Percentiles rank a stretch among this genome's conserved stretches.
Evolutionary conservation across 2,113 vertebrate genomes (phyloP).

Genomic region (Falco punctatus): DNA sequence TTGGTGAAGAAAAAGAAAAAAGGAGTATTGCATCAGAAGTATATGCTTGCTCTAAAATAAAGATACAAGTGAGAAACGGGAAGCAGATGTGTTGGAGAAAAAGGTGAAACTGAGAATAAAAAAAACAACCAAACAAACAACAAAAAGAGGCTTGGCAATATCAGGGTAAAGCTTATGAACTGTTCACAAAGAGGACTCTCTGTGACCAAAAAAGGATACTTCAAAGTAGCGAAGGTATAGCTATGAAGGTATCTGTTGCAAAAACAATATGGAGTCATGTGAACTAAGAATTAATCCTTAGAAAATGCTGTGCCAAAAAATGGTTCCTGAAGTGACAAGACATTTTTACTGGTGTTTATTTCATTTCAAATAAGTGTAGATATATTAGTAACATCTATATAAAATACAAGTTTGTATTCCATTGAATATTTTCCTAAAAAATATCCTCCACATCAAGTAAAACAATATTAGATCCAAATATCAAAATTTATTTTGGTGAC

Average conservation of each 20-base stretch:
- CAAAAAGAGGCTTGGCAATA: background rate
- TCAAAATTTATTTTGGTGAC: background rate
- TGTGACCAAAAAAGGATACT: background rate
- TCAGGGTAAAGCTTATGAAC: background rate
- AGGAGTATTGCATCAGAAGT: background rate
- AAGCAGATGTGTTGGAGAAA: background rate
- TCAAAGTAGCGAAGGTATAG: background rate
- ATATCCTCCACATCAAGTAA: background rate
- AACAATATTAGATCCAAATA: background rate
- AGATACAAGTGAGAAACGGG: background rate
- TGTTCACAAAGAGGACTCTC: background rate
- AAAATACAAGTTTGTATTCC: background rate
- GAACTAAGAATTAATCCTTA: background rate
- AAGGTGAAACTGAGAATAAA: background rate
- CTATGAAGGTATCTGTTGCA: background rate
- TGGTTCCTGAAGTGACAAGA: background rate
- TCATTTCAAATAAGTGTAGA: background rate
- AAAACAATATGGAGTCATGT: background rate
- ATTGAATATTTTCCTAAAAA: background rate
- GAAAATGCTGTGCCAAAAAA: background rate
- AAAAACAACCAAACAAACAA: too few relatives aligned
- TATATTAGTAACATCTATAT: background rate
- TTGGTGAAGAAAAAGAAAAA: background rate
- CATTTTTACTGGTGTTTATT: background rate
- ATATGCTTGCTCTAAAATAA: background rate